These are phyloP conservation scores for Chironex yamaguchii DNA, from an alignment of 30 jellyfish, hydroid and myxozoan species.

Conservation along the genomic window DNA sequence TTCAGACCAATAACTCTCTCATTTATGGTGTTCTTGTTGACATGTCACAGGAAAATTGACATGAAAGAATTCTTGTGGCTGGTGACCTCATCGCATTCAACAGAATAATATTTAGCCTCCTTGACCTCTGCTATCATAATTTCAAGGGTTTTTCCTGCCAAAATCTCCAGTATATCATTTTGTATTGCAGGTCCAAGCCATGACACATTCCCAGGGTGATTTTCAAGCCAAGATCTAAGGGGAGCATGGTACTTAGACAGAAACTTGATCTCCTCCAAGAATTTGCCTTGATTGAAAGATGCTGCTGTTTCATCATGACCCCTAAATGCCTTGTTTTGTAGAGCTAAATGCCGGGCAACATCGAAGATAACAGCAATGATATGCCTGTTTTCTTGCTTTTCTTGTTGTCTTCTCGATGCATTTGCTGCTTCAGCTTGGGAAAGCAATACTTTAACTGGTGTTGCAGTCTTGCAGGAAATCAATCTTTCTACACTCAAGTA, in stretches of 20 bases:
- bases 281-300: not conserved
- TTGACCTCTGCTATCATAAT: not conserved
- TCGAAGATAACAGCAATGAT: not conserved
- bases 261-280: not conserved
- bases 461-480: too few relatives aligned
- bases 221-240: not conserved
- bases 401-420: not conserved
- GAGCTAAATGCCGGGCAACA: not conserved
- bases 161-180: not conserved
- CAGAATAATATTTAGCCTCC: not conserved
- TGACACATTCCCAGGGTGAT: not conserved
- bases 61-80: not conserved
- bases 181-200: not conserved
- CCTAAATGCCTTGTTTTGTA: not conserved
- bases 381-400: not conserved
- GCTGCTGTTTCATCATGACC: not conserved
- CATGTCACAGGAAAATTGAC: not conserved
- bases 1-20: not conserved
- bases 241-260: not conserved
- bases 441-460: not conserved
- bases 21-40: not conserved
- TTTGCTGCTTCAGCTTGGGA: not conserved
- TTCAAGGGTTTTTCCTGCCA: not conserved
- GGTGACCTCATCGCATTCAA: not conserved
- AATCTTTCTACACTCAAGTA: not conserved